Evolutionary conservation across 2,113 vertebrate species (phyloP).

Genomic region (Dipodomys ordii): DNA sequence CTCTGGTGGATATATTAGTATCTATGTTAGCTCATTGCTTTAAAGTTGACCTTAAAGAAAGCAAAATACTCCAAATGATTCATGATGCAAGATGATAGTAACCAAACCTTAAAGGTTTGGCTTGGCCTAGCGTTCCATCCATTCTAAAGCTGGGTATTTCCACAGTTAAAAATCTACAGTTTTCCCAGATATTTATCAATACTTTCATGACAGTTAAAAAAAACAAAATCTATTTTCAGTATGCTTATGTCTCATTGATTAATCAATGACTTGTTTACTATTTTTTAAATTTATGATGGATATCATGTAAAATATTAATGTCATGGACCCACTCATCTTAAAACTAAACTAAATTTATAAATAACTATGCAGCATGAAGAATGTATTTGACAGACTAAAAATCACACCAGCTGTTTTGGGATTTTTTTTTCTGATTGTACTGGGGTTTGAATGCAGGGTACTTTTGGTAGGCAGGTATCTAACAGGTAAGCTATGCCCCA

Average conservation of each 20-base stretch:
- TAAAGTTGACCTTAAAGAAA: not conserved
- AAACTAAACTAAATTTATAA: not conserved
- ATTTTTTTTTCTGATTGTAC: not conserved
- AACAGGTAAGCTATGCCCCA: too few relatives aligned
- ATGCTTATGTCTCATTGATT: not conserved
- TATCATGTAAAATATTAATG: constrained; percentile 27
- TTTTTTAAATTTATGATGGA: not conserved
- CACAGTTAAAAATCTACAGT: not conserved
- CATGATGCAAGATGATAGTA: not conserved
- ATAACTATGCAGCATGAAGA: constrained; percentile 10
- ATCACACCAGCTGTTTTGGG: constrained; percentile 5
- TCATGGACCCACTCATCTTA: not conserved
- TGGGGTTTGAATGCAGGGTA: too few relatives aligned
- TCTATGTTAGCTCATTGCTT: not conserved
- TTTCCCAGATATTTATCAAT: constrained; percentile 21
- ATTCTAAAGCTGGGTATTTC: not conserved
- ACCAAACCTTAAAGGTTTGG: not conserved
- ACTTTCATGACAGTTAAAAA: constrained; percentile 46
- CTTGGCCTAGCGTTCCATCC: not conserved
- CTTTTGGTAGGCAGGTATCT: too few relatives aligned
- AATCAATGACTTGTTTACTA: not conserved
- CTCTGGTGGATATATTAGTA: not conserved
- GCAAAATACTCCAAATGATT: not conserved
- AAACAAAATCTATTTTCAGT: constrained; percentile 51
- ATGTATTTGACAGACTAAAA: constrained; percentile 47